Evolutionary conservation across 2,888 invertebrate species (phyloP).

Genomic region (Hipparchia sbordonii): DNA sequence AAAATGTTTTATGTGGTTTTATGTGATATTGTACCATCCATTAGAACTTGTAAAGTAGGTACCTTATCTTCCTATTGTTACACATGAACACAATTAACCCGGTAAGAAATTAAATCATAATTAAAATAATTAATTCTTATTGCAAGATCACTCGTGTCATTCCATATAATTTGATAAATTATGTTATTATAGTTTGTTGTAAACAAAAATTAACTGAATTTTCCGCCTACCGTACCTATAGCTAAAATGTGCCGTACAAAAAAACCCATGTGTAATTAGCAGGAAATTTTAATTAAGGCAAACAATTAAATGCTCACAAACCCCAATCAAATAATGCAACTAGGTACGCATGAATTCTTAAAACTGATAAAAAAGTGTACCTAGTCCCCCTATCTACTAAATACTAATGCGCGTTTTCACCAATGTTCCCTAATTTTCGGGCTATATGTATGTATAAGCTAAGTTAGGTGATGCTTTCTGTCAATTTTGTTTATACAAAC

Average conservation of each 20-base stretch:
- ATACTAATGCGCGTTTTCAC: too few species aligned
- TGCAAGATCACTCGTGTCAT: background rate
- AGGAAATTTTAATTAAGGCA: constrained; percentile 10
- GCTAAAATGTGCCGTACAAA: constrained; percentile 2
- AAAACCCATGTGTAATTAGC: constrained; percentile 11
- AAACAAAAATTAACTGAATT: constrained; percentile 7
- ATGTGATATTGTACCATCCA: too few species aligned
- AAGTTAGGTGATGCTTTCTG: too few species aligned
- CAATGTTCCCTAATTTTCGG: too few species aligned
- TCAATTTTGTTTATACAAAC: too few species aligned
- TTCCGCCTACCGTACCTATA: background rate
- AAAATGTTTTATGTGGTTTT: too few species aligned
- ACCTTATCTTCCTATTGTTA: background rate
- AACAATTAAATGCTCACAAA: background rate
- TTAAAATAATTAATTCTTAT: background rate
- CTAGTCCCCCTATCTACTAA: too few species aligned
- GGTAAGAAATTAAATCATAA: background rate
- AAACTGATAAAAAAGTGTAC: background rate
- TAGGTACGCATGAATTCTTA: background rate
- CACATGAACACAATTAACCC: background rate
- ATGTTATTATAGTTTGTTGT: background rate
- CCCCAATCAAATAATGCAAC: background rate
- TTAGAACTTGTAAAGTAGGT: background rate
- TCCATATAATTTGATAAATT: constrained; percentile 5
- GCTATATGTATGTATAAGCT: too few species aligned